phyloP scores from a whole-genome alignment of 2,888 invertebrate species.

The Xestia ashworthii region DNA sequence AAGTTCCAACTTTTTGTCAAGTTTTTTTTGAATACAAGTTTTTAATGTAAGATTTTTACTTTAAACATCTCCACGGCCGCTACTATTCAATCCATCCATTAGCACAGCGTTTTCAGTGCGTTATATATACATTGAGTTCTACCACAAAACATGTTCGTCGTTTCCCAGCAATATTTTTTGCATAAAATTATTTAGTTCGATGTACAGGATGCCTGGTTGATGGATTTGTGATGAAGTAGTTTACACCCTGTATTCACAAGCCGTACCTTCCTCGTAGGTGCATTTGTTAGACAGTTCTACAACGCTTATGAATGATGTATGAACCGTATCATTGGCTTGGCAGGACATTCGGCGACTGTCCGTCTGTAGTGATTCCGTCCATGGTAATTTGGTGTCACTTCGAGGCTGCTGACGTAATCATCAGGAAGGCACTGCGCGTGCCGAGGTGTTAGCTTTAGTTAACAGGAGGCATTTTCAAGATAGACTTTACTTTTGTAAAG shows the following conservation, averaged over 20 bases:
- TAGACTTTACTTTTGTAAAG: background rate
- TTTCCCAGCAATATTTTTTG: too few species aligned
- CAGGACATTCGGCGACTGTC: slow-evolving; percentile 28
- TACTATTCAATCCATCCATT: too few species aligned
- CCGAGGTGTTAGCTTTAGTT: background rate
- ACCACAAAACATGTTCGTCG: too few species aligned
- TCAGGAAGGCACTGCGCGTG: slow-evolving; percentile 31
- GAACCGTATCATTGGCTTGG: background rate
- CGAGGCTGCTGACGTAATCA: slow-evolving; percentile 22
- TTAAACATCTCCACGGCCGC: too few species aligned
- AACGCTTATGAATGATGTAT: slow-evolving; percentile 42
- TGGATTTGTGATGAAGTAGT: too few species aligned
- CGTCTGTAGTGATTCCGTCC: slow-evolving; percentile 36
- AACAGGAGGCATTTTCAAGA: background rate
- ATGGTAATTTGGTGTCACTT: slow-evolving; percentile 30
- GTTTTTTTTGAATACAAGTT: too few species aligned
- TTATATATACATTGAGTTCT: too few species aligned
- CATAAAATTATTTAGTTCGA: too few species aligned
- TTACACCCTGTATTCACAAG: background rate
- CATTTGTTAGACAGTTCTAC: background rate
- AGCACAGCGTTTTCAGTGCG: too few species aligned
- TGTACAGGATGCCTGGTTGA: too few species aligned
- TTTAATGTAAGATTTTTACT: too few species aligned
- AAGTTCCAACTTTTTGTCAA: too few species aligned
- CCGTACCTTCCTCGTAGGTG: background rate